Evolutionary conservation across 2,113 vertebrate genomes (phyloP), one percentile per base, ranked within the genome.

Genomic region (Lota lota): DNA sequence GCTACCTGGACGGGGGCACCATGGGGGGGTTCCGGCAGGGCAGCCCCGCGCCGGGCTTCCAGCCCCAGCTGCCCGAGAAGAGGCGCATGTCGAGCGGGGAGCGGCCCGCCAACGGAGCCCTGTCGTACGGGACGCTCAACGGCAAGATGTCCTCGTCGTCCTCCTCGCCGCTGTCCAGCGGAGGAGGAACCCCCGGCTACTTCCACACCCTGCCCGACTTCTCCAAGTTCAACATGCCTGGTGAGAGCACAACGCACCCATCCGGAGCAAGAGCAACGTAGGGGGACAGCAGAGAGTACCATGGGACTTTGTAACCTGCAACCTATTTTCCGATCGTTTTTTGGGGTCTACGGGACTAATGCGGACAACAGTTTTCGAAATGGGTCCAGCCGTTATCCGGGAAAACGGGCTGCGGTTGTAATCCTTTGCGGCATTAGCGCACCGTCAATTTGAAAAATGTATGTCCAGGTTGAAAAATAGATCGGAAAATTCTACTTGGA

Each of bases 131-230:
- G 85, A 98, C 95, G 0, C 66, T 98, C 76, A 99, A 98, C 0
- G 97, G 96, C 40, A 98, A 97, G 88, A 87, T 90, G 16, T 93
- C 91, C 11, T 95, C 96, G 0, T 47, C 40, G 40, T 47, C 40
- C 10, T 47, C 40, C 10, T 47, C 40, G 40, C 93, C 96, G 0
- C 67, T 93, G 10, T 90, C 94, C 74, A 95, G 94, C 0, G 94
- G 93, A 61, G 93, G 94, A 3, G 73, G 90, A 0, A 92, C 86
- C 0, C 86, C 80, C 0, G 70, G 88, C 47, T 97, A 97, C 87
- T 95, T 96, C 18, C 93, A 99, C 77, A 97, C 97, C 0, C 90
- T 98, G 19, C 95, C 97, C 0, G 97, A 99, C 90, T 98, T 98
- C 89, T 97, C 97, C 81, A 96, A 96, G 85, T 94, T 97, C 79